Evolutionary conservation across 2,113 vertebrate species (phyloP).

Genomic region (Zosterops borbonicus): DNA sequence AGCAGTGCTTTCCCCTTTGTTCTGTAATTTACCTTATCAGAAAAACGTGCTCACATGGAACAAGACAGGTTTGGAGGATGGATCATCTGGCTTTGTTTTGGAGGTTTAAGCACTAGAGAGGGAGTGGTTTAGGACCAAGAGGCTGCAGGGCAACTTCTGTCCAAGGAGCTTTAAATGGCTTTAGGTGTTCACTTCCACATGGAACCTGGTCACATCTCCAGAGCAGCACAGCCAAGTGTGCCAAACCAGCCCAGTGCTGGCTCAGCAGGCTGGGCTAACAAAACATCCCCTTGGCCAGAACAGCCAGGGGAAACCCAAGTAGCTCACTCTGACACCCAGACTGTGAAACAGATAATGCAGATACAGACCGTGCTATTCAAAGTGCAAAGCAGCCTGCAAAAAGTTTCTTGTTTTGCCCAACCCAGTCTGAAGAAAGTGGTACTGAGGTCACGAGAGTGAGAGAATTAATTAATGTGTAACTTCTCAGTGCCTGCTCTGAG

Average conservation of each 20-base stretch:
- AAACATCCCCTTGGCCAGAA: not conserved
- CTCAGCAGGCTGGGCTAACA: not conserved
- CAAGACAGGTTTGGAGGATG: not conserved
- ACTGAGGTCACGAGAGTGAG: not conserved
- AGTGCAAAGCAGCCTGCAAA: not conserved
- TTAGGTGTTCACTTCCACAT: not conserved
- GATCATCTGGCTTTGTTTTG: constrained; percentile 4
- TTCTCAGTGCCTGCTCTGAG: not conserved
- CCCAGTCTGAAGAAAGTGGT: not conserved
- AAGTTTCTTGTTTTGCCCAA: not conserved
- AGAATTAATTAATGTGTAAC: not conserved
- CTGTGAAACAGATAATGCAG: not conserved
- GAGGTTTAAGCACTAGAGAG: not conserved
- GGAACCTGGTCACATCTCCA: not conserved
- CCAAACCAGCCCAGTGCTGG: not conserved
- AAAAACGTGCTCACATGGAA: not conserved
- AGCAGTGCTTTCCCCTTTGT: not conserved
- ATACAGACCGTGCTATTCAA: not conserved
- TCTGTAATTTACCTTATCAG: constrained; percentile 43
- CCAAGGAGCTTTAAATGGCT: not conserved
- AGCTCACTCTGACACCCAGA: not conserved
- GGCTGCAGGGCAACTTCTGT: not conserved
- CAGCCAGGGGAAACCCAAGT: not conserved
- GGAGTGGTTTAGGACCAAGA: not conserved
- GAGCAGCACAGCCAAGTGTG: not conserved